A percentile compares a stretch with the other conserved stretches of the same genome.
Evolutionary conservation across 2,797 vertebrate genomes (phyloP).

Genomic region (Thalassophryne amazonica): DNA sequence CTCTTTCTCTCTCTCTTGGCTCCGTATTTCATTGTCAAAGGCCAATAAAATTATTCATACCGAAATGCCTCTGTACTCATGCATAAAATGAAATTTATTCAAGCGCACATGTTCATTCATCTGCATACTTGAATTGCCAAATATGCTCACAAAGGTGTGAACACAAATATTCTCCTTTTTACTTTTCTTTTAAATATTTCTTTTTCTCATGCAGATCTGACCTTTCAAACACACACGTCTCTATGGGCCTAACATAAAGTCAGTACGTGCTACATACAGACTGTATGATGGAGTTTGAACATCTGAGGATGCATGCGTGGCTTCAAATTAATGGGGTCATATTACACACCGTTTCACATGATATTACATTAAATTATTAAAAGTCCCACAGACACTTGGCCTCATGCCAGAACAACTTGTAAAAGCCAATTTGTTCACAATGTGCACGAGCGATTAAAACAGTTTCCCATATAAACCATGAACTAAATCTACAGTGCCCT

Average conservation of each 20-base stretch:
- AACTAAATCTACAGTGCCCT: too few relatives aligned
- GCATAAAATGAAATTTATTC: constrained; percentile 57
- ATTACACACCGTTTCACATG: too few relatives aligned
- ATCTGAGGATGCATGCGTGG: too few relatives aligned
- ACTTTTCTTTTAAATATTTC: background rate
- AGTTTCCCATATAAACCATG: too few relatives aligned
- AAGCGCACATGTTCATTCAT: constrained; percentile 45
- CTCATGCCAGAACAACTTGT: too few relatives aligned
- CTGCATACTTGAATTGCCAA: constrained; percentile 27
- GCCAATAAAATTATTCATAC: constrained; percentile 59
- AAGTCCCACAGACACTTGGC: too few relatives aligned
- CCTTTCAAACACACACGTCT: background rate
- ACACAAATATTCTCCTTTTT: constrained; percentile 15
- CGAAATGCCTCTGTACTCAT: constrained; percentile 57
- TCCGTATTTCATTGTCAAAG: constrained; percentile 53
- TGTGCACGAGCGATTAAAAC: too few relatives aligned
- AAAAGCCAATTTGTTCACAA: too few relatives aligned
- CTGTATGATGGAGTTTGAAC: too few relatives aligned
- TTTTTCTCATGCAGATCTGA: background rate
- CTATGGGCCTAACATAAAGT: constrained; percentile 21
- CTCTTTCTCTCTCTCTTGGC: constrained; percentile 14
- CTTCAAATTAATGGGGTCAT: too few relatives aligned
- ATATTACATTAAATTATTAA: too few relatives aligned
- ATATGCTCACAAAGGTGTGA: constrained; percentile 24
- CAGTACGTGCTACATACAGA: too few relatives aligned